Conservation (phyloP, 2,888 invertebrate genomes). For the Gisinianus flammeolus region DNA sequence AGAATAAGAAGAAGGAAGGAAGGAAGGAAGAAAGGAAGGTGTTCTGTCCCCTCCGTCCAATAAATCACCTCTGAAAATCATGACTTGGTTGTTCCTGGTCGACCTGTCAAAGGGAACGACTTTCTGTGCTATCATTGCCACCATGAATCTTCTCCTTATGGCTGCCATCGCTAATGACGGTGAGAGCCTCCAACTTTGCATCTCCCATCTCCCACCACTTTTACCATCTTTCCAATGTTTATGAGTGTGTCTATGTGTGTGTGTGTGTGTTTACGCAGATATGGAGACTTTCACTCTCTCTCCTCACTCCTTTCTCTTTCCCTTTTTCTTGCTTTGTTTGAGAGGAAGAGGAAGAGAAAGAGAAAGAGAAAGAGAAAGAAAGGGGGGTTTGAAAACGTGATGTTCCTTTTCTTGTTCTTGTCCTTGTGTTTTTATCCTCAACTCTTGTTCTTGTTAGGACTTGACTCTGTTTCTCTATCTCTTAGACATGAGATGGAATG, state of each 20-base stretch:
- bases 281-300: conserved; percentile 12
- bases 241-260: too few species aligned
- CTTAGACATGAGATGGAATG: background rate
- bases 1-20: background rate
- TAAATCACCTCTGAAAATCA: conserved; percentile 44
- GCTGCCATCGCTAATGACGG: conserved; percentile 59
- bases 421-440: background rate
- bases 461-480: background rate
- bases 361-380: too few species aligned
- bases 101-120: conserved; percentile 56
- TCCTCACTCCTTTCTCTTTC: background rate
- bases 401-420: background rate
- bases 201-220: conserved; percentile 7
- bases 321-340: background rate
- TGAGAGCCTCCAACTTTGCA: conserved; percentile 49
- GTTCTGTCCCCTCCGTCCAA: conserved; percentile 26
- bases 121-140: conserved; percentile 58
- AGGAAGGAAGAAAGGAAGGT: background rate
- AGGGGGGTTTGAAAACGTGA: too few species aligned
- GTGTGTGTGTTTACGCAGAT: too few species aligned
- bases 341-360: too few species aligned
- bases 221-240: too few species aligned
- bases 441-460: background rate
- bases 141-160: conserved; percentile 59
- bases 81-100: conserved; percentile 54